phyloP scores from a whole-genome alignment of 1,140 invertebrate genomes.

The Meteorus sp. region DNA sequence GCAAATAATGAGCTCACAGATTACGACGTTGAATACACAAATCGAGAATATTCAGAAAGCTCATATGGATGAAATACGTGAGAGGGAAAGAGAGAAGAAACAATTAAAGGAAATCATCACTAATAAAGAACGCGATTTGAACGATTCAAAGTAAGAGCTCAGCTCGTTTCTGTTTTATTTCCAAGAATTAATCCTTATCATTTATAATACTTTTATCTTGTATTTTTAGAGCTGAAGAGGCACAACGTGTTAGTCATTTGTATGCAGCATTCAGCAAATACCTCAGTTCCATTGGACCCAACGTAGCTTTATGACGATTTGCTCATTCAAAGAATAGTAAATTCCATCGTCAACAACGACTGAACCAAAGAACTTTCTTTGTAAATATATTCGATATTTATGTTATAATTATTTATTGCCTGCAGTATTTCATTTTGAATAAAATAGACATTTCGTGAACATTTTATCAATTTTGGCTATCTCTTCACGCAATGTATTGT shows the following conservation, averaged over 20 bases:
- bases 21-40: conserved; percentile 38
- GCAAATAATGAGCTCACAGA: conserved; percentile 40
- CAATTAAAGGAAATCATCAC: conserved; percentile 39
- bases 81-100: conserved; percentile 41
- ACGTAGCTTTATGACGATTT: conserved; percentile 18
- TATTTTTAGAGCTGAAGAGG: conserved; percentile 42
- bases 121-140: conserved; percentile 44
- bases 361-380: background rate
- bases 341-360: background rate
- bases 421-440: conserved; percentile 4
- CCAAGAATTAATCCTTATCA: conserved; percentile 6
- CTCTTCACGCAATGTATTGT: too few relatives aligned
- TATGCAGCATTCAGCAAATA: conserved; percentile 54
- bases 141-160: conserved; percentile 42
- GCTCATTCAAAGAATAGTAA: background rate
- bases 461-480: too few relatives aligned
- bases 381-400: conserved; percentile 15
- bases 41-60: conserved; percentile 44
- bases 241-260: conserved; percentile 46
- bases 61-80: conserved; percentile 37
- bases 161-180: conserved; percentile 7
- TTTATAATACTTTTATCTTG: conserved; percentile 5
- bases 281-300: conserved; percentile 41
- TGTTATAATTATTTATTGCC: conserved; percentile 16
- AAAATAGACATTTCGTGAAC: too few relatives aligned